Percentiles rank a stretch among this genome's conserved stretches.
These are phyloP conservation scores for Synanthedon myopaeformis DNA, from an alignment of 2,888 invertebrate genomes.

Conservation along the genomic window DNA sequence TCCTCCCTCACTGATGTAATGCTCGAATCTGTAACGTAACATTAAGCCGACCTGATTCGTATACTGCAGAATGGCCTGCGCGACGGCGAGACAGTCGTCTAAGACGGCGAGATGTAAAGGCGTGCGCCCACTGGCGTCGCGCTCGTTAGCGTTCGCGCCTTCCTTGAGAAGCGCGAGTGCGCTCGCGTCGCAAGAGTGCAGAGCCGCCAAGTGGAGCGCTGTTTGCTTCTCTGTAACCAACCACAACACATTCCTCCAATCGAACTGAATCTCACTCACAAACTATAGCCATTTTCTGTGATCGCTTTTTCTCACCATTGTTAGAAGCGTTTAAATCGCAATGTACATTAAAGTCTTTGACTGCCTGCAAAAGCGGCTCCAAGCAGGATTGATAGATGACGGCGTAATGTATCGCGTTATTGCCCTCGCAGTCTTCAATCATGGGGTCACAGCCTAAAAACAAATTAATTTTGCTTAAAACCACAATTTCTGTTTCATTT, in stretches of 20 bases:
- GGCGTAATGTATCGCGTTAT: constrained; percentile 74
- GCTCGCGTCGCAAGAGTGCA: constrained; percentile 16
- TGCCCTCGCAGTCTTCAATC: constrained; percentile 64
- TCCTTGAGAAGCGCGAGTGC: constrained; percentile 19
- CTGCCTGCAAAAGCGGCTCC: constrained; percentile 53
- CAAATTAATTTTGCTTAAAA: neutral
- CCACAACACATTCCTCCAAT: neutral
- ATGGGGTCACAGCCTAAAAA: constrained; percentile 50
- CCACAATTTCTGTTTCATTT: neutral
- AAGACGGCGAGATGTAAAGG: constrained; percentile 50
- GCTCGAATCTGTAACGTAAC: too few relatives aligned
- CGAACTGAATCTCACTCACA: neutral
- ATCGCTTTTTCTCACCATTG: constrained; percentile 24
- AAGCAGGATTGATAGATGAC: constrained; percentile 65
- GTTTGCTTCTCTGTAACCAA: constrained; percentile 34
- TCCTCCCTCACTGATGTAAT: too few relatives aligned
- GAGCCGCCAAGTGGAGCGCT: constrained; percentile 39
- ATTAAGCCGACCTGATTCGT: too few relatives aligned
- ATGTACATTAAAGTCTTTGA: constrained; percentile 20
- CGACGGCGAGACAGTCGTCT: constrained; percentile 25
- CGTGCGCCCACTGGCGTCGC: constrained; percentile 36
- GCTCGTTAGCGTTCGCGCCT: constrained; percentile 25
- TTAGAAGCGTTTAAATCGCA: constrained; percentile 40
- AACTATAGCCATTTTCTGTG: too few relatives aligned
- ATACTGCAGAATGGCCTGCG: constrained; percentile 7